Evolutionary conservation across 2,888 invertebrate genomes (phyloP).

Genomic region (Clanis bilineata): DNA sequence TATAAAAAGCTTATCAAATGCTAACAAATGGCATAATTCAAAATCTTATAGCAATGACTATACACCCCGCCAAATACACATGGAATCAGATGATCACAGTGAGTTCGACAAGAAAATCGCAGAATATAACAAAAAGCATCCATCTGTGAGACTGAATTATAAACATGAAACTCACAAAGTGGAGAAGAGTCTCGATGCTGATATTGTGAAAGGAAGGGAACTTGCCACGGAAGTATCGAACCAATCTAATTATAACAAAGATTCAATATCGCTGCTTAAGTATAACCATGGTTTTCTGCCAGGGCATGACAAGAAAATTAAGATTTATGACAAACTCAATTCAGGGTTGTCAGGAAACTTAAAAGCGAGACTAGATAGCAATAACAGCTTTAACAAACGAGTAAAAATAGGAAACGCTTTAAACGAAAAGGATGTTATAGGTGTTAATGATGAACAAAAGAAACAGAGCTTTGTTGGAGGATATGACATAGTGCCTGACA

Average conservation of each 20-base stretch:
- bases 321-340: constrained; percentile 28
- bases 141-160: constrained; percentile 53
- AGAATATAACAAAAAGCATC: constrained; percentile 44
- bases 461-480: constrained; percentile 64
- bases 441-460: constrained; percentile 49
- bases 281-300: constrained; percentile 64
- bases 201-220: constrained; percentile 46
- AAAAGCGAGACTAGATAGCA: constrained; percentile 26
- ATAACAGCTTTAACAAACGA: constrained; percentile 54
- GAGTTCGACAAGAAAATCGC: constrained; percentile 37
- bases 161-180: constrained; percentile 47
- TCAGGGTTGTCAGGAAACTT: constrained; percentile 18
- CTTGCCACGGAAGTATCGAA: constrained; percentile 59
- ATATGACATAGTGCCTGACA: constrained; percentile 62
- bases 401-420: constrained; percentile 70
- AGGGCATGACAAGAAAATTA: constrained; percentile 33
- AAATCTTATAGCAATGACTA: constrained; percentile 64
- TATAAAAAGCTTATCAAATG: constrained; percentile 50
- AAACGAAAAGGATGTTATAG: constrained; percentile 60
- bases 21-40: constrained; percentile 70
- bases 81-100: constrained; percentile 37
- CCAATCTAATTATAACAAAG: constrained; percentile 44
- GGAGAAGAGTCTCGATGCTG: constrained; percentile 38
- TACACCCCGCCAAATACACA: constrained; percentile 53
- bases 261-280: constrained; percentile 56